Percentiles rank a stretch among this genome's conserved stretches.
These are phyloP conservation scores for Tragulus kanchil DNA, from an alignment of 2,113 vertebrate species.

Conservation along the genomic window DNA sequence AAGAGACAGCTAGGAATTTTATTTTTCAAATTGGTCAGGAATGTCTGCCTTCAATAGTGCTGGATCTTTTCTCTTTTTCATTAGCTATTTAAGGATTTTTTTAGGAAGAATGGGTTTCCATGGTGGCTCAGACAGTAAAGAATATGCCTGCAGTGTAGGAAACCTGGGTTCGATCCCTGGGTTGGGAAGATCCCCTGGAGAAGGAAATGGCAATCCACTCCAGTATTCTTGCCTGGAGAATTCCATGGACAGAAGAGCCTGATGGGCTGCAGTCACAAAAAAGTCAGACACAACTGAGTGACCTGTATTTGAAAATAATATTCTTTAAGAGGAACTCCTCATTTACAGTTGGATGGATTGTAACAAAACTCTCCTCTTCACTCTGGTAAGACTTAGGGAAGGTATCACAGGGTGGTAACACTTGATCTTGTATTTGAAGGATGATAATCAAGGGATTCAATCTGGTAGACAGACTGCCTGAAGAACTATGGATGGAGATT, in stretches of 20 bases:
- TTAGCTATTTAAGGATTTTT: neutral
- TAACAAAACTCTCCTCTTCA: neutral
- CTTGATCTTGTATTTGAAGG: constrained; percentile 8
- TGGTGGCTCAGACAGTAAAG: neutral
- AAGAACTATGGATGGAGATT: neutral
- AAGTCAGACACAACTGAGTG: neutral
- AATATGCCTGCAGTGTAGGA: neutral
- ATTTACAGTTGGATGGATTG: neutral
- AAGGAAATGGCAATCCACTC: neutral
- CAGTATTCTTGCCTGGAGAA: neutral
- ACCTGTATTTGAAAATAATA: neutral
- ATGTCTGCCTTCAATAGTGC: neutral
- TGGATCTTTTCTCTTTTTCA: neutral
- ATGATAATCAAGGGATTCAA: neutral
- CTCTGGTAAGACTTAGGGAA: neutral
- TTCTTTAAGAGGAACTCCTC: neutral
- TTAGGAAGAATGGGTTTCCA: neutral
- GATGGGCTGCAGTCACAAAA: neutral
- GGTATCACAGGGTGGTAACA: neutral
- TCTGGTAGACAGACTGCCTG: neutral
- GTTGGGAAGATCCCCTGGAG: neutral
- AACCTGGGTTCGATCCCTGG: neutral
- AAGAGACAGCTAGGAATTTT: neutral
- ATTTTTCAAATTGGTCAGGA: neutral
- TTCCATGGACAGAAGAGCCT: neutral